Conservation (phyloP, 1,140 invertebrate genomes). For the Dryas iulia region DNA sequence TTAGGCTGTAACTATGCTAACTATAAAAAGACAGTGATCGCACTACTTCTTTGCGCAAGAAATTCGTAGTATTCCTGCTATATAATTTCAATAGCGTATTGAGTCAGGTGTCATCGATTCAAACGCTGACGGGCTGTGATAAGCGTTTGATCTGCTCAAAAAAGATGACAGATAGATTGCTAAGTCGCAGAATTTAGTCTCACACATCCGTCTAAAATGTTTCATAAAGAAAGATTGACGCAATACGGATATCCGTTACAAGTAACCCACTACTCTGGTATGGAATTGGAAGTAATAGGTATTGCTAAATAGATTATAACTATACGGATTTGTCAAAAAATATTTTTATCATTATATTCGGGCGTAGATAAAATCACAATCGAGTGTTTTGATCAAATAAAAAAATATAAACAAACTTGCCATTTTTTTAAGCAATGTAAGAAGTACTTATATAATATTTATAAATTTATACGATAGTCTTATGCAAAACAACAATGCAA, state of each 20-base stretch:
- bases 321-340: too few species aligned
- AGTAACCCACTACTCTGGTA: neutral
- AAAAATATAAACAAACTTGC: too few species aligned
- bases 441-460: too few species aligned
- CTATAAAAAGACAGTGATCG: neutral
- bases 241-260: conserved; percentile 45
- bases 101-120: conserved; percentile 49
- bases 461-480: too few species aligned
- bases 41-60: neutral
- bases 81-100: conserved; percentile 36
- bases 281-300: neutral
- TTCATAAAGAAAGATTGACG: conserved; percentile 20
- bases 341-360: too few species aligned
- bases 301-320: neutral
- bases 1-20: too few species aligned
- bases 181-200: conserved; percentile 50
- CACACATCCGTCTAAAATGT: conserved; percentile 41
- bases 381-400: too few species aligned
- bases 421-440: too few species aligned
- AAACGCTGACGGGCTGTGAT: conserved; percentile 39
- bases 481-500: too few species aligned
- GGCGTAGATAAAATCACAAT: too few species aligned
- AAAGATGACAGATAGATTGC: conserved; percentile 59
- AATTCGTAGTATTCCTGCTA: conserved; percentile 24
- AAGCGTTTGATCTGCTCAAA: conserved; percentile 60